These are phyloP conservation scores for Lasioglossum malachurum DNA, from an alignment of 2,888 invertebrate genomes.

Conservation along the genomic window DNA sequence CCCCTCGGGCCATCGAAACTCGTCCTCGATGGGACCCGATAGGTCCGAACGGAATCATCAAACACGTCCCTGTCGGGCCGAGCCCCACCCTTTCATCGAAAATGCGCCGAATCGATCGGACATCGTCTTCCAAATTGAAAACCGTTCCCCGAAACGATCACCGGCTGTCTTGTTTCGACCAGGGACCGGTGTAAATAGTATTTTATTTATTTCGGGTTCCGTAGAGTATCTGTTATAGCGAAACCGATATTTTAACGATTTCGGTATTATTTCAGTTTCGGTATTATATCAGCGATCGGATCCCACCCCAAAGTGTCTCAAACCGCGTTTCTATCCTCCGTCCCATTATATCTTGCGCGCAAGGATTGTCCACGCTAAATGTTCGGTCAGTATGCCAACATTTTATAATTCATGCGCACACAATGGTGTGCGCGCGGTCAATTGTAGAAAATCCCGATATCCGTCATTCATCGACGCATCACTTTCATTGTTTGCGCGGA, in stretches of 20 bases:
- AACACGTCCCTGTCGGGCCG: constrained; percentile 15
- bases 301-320: not conserved
- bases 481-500: not conserved
- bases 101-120: constrained; percentile 9
- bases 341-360: not conserved
- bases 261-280: too few species aligned
- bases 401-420: not conserved
- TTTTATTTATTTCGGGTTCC: too few species aligned
- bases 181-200: too few species aligned
- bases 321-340: not conserved
- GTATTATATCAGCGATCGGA: too few species aligned
- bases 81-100: constrained; percentile 12
- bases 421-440: not conserved
- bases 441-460: not conserved
- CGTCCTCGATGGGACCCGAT: constrained; percentile 50
- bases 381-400: not conserved
- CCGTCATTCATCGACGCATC: not conserved
- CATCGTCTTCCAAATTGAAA: not conserved
- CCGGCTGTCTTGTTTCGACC: not conserved
- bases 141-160: not conserved
- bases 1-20: constrained; percentile 16
- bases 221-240: too few species aligned
- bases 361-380: not conserved
- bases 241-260: too few species aligned
- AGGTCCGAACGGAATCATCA: constrained; percentile 52